Evolutionary conservation across 2,888 invertebrate genomes (phyloP), one percentile per base, ranked within the genome.

Genomic region (Notodonta ziczac): DNA sequence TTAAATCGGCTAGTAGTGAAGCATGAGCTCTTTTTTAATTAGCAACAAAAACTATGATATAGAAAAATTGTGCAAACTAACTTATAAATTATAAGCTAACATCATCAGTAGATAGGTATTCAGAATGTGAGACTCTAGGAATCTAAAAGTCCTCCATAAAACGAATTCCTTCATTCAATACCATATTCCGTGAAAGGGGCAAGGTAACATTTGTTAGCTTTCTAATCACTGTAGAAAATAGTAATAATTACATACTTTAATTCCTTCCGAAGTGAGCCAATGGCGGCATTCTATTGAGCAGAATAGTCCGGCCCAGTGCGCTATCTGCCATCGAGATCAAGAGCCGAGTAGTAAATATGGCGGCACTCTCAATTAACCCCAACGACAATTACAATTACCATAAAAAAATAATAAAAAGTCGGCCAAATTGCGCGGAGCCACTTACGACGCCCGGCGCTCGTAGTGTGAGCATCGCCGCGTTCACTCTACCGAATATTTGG

Each of bases 341-440:
- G 74, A 79, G 80, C 77, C 72, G 79, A 82, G 78, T 80, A 79
- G 83, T 84, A 85, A 87, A 85, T 87, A 87, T 86, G 85, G 86
- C 87, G 83, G 86, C 86, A 75, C 82, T 86, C 86, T 87, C 86
- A 85, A 90, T 89, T 89, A 89, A 84, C 85, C 79, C 82, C 81
- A 83, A n/a, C 83, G 86, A 89, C 88, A 87, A 88, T 89, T 88
- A 87, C 81, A 85, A 90, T 90, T 87, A 87, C 85, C 88, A 91
- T 90, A 89, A 89, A 90, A 88, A 85, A 89, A 85, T 82, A 88
- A 90, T 88, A 54, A 89, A 90, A 89, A 87, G 82, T 76, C 83
- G 80, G 82, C 81, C 83, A 87, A 88, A 88, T 85, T 86, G 85
- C 85, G 77, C n/a, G 77, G 77, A 66, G 65, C 77, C 82, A 82